These are phyloP conservation scores for Myoxocephalus aenaeus DNA, from an alignment of 2,797 vertebrate species.

Conservation along the genomic window DNA sequence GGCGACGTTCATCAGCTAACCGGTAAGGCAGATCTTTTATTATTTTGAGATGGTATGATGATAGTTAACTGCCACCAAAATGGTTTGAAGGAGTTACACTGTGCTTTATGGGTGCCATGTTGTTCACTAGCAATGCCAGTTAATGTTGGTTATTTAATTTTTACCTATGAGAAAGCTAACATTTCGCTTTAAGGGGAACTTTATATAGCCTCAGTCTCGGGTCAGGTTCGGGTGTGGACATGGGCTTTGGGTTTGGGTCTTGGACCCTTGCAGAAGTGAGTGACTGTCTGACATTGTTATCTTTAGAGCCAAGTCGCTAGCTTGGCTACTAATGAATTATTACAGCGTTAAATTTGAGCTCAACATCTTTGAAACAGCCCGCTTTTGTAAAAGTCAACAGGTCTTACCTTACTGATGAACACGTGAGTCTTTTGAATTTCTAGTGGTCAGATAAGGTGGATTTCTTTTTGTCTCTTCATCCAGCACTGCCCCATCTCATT, in stretches of 20 bases:
- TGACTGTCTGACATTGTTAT: background rate
- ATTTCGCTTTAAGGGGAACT: background rate
- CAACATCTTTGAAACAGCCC: background rate
- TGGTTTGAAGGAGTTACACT: background rate
- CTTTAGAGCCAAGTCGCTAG: background rate
- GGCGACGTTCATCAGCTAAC: background rate
- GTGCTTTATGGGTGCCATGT: background rate
- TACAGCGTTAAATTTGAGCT: background rate
- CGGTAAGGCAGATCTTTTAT: background rate
- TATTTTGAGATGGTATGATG: background rate
- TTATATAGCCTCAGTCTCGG: background rate
- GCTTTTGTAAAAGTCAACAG: background rate
- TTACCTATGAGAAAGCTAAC: background rate
- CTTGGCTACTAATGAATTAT: background rate
- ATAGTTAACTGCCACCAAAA: background rate
- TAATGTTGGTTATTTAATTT: background rate
- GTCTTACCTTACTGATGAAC: background rate
- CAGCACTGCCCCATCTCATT: slow-evolving; percentile 3
- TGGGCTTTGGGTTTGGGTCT: background rate
- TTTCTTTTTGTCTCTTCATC: slow-evolving; percentile 9
- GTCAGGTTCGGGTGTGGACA: background rate
- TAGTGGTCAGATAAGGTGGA: background rate
- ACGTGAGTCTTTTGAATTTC: slow-evolving; percentile 1
- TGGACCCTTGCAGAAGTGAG: background rate
- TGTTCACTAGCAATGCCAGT: background rate